Conservation (phyloP, 2,888 invertebrate species). For the Ischnura elegans region DNA sequence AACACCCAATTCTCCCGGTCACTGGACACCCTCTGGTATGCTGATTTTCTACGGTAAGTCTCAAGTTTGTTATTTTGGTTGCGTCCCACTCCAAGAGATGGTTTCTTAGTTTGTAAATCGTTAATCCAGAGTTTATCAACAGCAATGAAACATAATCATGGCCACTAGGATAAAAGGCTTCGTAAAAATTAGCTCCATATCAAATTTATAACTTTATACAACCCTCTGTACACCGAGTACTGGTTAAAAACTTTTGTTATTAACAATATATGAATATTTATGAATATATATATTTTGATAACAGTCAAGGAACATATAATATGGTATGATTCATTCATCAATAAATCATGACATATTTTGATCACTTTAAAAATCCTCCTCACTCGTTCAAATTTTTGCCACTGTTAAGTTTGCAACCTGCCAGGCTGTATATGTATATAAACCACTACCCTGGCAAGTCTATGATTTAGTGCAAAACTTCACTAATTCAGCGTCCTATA, state of each 20-base stretch:
- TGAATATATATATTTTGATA: conserved; percentile 65
- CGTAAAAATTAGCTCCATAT: conserved; percentile 64
- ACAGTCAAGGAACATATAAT: conserved; percentile 67
- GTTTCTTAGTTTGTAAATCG: background rate
- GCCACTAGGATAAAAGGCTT: conserved; percentile 54
- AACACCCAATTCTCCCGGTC: no score
- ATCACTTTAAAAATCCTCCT: conserved; percentile 44
- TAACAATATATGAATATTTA: conserved; percentile 65
- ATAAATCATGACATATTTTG: conserved; percentile 52
- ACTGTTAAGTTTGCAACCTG: conserved; percentile 7
- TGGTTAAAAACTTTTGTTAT: conserved; percentile 61
- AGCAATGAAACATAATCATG: conserved; percentile 51
- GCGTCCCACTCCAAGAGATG: background rate
- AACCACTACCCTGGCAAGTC: conserved; percentile 33
- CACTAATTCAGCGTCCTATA: conserved; percentile 53
- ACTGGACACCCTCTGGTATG: no score
- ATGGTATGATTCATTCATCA: conserved; percentile 66
- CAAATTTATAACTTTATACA: conserved; percentile 63
- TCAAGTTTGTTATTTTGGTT: background rate
- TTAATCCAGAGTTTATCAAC: conserved; percentile 4
- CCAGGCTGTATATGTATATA: background rate
- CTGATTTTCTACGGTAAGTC: background rate
- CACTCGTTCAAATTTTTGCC: conserved; percentile 12
- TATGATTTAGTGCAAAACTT: conserved; percentile 58
- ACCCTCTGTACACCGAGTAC: conserved; percentile 53